phyloP scores from a whole-genome alignment of 2,888 invertebrate genomes.

The Spisula solida region DNA sequence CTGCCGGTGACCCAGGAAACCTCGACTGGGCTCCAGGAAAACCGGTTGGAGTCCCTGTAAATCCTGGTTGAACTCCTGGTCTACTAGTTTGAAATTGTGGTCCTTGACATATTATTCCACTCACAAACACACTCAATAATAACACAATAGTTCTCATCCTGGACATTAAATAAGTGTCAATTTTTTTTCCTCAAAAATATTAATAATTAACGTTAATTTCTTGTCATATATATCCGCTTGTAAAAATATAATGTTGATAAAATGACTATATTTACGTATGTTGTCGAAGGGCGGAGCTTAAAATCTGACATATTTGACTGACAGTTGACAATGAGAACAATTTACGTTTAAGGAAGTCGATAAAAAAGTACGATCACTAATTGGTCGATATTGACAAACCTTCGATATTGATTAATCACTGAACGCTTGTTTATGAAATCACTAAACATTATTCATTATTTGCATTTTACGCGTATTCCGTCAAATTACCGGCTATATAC shows the following conservation, averaged over 20 bases:
- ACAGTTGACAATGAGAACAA: constrained; percentile 29
- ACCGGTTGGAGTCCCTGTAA: not conserved
- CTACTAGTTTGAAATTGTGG: not conserved
- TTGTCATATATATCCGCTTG: not conserved
- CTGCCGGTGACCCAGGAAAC: constrained; percentile 19
- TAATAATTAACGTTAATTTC: not conserved
- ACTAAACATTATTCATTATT: not conserved
- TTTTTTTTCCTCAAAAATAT: not conserved
- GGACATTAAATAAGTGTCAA: not conserved
- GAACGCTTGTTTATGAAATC: not conserved
- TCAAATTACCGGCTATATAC: not conserved
- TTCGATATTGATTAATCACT: constrained; percentile 9
- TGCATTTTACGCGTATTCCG: not conserved
- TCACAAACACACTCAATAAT: not conserved
- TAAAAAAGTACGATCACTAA: not conserved
- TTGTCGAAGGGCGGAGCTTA: constrained; percentile 29
- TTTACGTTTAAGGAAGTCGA: constrained; percentile 47
- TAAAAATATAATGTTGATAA: constrained; percentile 18
- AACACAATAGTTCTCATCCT: not conserved
- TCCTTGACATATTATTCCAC: not conserved
- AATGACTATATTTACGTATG: not conserved
- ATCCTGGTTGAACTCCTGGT: not conserved
- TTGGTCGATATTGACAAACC: constrained; percentile 19
- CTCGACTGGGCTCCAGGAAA: not conserved
- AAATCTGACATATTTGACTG: constrained; percentile 47